phyloP scores from a whole-genome alignment of 2,113 vertebrate genomes.

The Paratilapia polleni region DNA sequence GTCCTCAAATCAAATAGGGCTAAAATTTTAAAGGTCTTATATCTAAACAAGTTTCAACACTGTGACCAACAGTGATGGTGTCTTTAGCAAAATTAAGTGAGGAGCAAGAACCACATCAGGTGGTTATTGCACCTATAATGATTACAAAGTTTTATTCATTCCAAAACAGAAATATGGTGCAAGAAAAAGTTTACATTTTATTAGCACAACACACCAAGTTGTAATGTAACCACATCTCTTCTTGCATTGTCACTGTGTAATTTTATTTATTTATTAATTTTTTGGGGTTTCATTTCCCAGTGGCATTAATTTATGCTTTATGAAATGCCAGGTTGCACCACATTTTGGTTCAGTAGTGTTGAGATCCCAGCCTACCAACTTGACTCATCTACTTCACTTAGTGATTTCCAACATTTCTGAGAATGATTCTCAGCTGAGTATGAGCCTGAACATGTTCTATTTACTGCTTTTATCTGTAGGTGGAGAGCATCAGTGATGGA shows the following conservation, averaged over 20 bases:
- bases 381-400: slow-evolving; percentile 45
- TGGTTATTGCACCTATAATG: background rate
- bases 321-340: background rate
- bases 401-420: slow-evolving; percentile 30
- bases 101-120: background rate
- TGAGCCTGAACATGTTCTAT: slow-evolving; percentile 8
- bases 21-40: background rate
- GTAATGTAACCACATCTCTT: background rate
- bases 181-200: background rate
- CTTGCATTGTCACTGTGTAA: background rate
- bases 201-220: background rate
- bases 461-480: slow-evolving; percentile 35
- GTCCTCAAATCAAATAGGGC: background rate
- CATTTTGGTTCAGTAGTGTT: slow-evolving; percentile 2
- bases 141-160: background rate
- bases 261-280: no score
- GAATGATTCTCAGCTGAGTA: slow-evolving; percentile 13
- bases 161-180: background rate
- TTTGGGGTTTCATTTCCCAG: background rate
- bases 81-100: background rate
- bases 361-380: slow-evolving; percentile 15
- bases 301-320: background rate
- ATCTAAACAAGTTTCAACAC: background rate
- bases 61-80: no score
- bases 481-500: slow-evolving; percentile 25